phyloP scores from a whole-genome alignment of 1,140 invertebrate genomes.

The Magallana gigas region DNA sequence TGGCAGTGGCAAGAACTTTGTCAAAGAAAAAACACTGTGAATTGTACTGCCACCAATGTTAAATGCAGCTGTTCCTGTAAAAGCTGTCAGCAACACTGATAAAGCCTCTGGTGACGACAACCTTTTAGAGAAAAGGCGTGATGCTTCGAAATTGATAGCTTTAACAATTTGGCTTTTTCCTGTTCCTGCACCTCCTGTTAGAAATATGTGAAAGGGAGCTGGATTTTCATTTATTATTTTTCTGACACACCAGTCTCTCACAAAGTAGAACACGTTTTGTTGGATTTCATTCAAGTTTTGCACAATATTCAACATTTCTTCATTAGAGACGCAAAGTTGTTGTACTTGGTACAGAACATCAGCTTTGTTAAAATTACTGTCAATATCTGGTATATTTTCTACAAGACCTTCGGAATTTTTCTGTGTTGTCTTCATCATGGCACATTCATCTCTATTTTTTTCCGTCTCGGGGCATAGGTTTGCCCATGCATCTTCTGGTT shows the following conservation, averaged over 20 bases:
- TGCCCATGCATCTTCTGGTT: constrained; percentile 42
- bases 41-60: too few species aligned
- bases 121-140: constrained; percentile 26
- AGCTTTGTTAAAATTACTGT: neutral
- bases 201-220: constrained; percentile 47
- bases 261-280: constrained; percentile 41
- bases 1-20: too few species aligned
- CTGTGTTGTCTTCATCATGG: too few species aligned
- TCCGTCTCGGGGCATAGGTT: constrained; percentile 22
- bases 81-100: neutral
- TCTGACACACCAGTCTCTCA: constrained; percentile 52
- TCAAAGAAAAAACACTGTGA: too few species aligned
- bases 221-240: constrained; percentile 20
- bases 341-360: neutral
- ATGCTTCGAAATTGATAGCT: constrained; percentile 45
- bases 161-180: too few species aligned
- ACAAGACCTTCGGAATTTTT: neutral
- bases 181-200: constrained; percentile 47
- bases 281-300: constrained; percentile 17
- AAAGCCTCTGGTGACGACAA: constrained; percentile 13
- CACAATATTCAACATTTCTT: neutral
- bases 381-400: neutral
- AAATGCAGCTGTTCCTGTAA: too few species aligned
- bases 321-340: neutral
- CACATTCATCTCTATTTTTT: too few species aligned